Evolutionary conservation across 1,140 invertebrate species (phyloP).

Genomic region (Cephus cinctus): DNA sequence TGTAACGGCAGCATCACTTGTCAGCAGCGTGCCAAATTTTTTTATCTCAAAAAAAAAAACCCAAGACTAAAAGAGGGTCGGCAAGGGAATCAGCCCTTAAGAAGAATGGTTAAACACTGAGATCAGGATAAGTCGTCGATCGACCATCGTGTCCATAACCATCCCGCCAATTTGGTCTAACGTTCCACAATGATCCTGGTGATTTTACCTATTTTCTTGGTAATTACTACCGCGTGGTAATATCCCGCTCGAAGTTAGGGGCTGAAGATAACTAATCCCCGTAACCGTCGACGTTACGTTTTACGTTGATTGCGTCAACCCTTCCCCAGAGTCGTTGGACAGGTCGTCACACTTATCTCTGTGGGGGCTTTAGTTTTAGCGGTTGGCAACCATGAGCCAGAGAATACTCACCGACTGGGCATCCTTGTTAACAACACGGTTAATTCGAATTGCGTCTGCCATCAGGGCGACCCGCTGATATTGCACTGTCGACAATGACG

Average conservation of each 20-base stretch:
- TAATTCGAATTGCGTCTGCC: conserved; percentile 33
- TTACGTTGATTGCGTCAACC: conserved; percentile 55
- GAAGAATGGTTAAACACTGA: too few relatives aligned
- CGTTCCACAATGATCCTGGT: too few relatives aligned
- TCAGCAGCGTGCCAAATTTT: too few relatives aligned
- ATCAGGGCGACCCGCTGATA: not conserved
- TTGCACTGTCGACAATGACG: not conserved
- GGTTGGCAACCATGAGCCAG: not conserved
- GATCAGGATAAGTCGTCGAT: too few relatives aligned
- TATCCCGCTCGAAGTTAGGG: conserved; percentile 7
- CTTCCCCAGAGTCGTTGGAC: conserved; percentile 48
- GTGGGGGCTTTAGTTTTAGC: conserved; percentile 8
- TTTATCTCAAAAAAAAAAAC: too few relatives aligned
- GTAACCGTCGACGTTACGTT: conserved; percentile 53
- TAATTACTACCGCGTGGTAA: not conserved
- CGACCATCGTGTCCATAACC: conserved; percentile 32
- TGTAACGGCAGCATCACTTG: too few relatives aligned
- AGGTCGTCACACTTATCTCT: conserved; percentile 56
- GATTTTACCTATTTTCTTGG: too few relatives aligned
- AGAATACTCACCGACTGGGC: conserved; percentile 17
- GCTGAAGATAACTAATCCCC: conserved; percentile 54
- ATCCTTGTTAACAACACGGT: conserved; percentile 51
- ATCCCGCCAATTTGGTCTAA: too few relatives aligned
- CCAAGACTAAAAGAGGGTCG: too few relatives aligned
- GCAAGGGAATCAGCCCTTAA: too few relatives aligned